Conservation (phyloP, 2,797 vertebrate genomes). For the Clarias platycephalus region DNA sequence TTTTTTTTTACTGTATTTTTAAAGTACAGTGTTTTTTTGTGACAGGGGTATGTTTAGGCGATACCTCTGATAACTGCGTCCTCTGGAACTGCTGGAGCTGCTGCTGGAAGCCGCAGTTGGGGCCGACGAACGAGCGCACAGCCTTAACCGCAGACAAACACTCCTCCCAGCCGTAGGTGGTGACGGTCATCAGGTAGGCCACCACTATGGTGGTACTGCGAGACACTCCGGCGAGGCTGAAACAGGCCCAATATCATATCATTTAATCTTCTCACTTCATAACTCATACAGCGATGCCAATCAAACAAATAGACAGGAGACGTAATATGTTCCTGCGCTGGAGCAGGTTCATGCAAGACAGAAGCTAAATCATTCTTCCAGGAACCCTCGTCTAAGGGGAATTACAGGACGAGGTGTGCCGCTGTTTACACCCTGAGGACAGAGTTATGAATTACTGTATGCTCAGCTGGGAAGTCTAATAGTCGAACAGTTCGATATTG, state of each 20-base stretch:
- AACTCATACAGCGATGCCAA: not conserved
- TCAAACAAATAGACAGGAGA: not conserved
- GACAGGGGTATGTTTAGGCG: not conserved
- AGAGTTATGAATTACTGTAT: too few species aligned
- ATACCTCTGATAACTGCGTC: conserved; percentile 80
- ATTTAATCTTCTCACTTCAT: not conserved
- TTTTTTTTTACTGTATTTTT: too few species aligned
- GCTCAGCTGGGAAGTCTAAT: not conserved
- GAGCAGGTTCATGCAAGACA: conserved; percentile 3
- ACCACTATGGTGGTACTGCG: conserved; percentile 86
- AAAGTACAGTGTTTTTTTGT: too few species aligned
- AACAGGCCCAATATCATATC: not conserved
- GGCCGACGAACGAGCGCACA: conserved; percentile 80
- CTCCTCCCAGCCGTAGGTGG: conserved; percentile 79
- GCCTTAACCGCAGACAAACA: conserved; percentile 83
- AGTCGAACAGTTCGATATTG: too few species aligned
- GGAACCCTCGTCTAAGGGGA: not conserved
- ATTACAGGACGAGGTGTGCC: not conserved
- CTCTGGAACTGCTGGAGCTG: conserved; percentile 86
- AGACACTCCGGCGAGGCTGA: conserved; percentile 86
- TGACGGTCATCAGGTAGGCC: conserved; percentile 90
- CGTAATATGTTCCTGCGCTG: not conserved
- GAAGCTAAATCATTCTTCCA: conserved; percentile 19
- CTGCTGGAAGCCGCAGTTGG: conserved; percentile 86
- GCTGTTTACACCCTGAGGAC: not conserved